A percentile compares a stretch with the other conserved stretches of the same genome.
Conservation (phyloP, 2,888 invertebrate genomes). For the Myopa tessellatipennis region DNA sequence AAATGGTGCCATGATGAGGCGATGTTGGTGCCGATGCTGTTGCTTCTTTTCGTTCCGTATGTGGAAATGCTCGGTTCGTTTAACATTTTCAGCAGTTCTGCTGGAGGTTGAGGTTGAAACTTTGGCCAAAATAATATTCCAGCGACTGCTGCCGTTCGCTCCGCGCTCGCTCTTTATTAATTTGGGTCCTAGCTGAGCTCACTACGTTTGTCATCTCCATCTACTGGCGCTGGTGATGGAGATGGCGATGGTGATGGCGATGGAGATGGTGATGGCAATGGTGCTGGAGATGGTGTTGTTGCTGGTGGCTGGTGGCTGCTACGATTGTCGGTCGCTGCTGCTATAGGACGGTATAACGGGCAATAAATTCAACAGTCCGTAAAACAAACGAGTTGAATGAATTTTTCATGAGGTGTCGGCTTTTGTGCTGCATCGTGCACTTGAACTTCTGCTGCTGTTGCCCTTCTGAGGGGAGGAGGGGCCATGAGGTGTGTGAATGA, state of each 20-base stretch:
- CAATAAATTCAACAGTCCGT: constrained; percentile 64
- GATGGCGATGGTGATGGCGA: not conserved
- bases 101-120: constrained; percentile 18
- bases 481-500: constrained; percentile 24
- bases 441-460: constrained; percentile 47
- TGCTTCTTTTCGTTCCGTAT: not conserved
- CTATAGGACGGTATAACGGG: constrained; percentile 5
- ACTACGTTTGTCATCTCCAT: not conserved
- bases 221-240: not conserved
- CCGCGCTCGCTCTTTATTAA: constrained; percentile 56
- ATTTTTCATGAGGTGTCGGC: constrained; percentile 66
- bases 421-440: constrained; percentile 58
- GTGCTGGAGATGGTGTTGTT: not conserved
- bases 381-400: constrained; percentile 65
- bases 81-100: constrained; percentile 50
- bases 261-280: not conserved
- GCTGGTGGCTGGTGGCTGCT: constrained; percentile 2
- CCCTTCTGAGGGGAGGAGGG: not conserved
- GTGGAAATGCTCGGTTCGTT: constrained; percentile 55
- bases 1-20: constrained; percentile 11
- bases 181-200: constrained; percentile 53
- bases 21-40: not conserved
- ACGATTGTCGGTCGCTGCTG: constrained; percentile 26
- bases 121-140: constrained; percentile 32
- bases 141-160: constrained; percentile 12